Evolutionary conservation across 2,888 invertebrate genomes (phyloP).

Genomic region (Polydrusus cervinus): DNA sequence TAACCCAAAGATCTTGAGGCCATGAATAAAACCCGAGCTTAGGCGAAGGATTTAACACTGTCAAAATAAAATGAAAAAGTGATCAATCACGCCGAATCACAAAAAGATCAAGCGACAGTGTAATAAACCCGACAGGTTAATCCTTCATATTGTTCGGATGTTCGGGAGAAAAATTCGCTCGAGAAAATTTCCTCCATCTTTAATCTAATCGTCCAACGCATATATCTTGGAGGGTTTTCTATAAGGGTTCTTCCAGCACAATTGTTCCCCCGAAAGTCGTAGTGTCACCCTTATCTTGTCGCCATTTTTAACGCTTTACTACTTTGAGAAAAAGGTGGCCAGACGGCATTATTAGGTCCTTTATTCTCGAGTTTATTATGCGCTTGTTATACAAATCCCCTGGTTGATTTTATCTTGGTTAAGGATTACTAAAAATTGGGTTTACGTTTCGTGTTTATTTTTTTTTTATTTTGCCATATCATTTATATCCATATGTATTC

Average conservation of each 20-base stretch:
- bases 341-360: slow-evolving; percentile 42
- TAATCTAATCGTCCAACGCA: slow-evolving; percentile 56
- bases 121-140: slow-evolving; percentile 56
- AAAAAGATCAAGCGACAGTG: slow-evolving; percentile 54
- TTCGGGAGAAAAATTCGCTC: slow-evolving; percentile 51
- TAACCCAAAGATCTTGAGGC: slow-evolving; percentile 39
- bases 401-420: slow-evolving; percentile 19
- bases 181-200: slow-evolving; percentile 54
- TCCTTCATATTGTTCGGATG: slow-evolving; percentile 55
- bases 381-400: slow-evolving; percentile 41
- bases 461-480: no score
- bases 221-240: slow-evolving; percentile 54
- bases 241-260: slow-evolving; percentile 51
- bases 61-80: slow-evolving; percentile 51
- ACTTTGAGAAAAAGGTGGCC: slow-evolving; percentile 52
- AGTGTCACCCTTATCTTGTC: slow-evolving; percentile 54
- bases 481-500: no score
- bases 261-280: slow-evolving; percentile 55
- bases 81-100: slow-evolving; percentile 54
- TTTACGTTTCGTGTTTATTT: no score
- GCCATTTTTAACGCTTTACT: slow-evolving; percentile 54
- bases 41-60: slow-evolving; percentile 46
- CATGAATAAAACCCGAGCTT: slow-evolving; percentile 47
- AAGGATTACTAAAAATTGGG: not conserved
- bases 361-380: slow-evolving; percentile 44